Percentiles rank a stretch among this genome's conserved stretches.
Conservation (phyloP, 2,888 invertebrate species). For the Tortrix viridana region DNA sequence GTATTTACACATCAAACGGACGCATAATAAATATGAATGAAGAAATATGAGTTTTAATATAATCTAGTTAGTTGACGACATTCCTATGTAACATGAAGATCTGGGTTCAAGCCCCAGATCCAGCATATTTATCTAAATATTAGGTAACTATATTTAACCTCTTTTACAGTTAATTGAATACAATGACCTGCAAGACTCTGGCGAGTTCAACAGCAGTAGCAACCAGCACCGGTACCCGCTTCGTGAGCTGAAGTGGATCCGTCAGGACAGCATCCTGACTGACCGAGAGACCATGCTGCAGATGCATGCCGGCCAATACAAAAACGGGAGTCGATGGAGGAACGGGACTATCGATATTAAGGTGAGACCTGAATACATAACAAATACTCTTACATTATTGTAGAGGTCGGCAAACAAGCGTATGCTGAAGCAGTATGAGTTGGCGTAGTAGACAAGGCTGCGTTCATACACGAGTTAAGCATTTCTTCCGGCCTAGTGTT, state of each 20-base stretch:
- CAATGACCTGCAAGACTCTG: constrained; percentile 83
- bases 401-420: neutral
- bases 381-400: neutral
- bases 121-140: no score
- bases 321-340: constrained; percentile 41
- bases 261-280: constrained; percentile 55
- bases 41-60: no score
- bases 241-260: constrained; percentile 53
- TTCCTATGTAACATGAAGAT: no score
- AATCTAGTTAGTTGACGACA: no score
- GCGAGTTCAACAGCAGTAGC: constrained; percentile 55
- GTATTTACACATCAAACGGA: no score
- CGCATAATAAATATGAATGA: no score
- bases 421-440: no score
- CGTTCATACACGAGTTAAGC: no score
- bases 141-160: neutral
- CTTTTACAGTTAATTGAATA: constrained; percentile 83
- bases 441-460: no score
- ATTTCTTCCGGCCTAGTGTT: no score
- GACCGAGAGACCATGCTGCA: constrained; percentile 65
- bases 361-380: constrained; percentile 46
- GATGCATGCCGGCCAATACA: constrained; percentile 46
- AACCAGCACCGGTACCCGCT: constrained; percentile 59
- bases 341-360: constrained; percentile 55
- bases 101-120: no score